A percentile compares a stretch with the other conserved stretches of the same genome.
Evolutionary conservation across 1,140 invertebrate species (phyloP).

Genomic region (Chelonus insularis): DNA sequence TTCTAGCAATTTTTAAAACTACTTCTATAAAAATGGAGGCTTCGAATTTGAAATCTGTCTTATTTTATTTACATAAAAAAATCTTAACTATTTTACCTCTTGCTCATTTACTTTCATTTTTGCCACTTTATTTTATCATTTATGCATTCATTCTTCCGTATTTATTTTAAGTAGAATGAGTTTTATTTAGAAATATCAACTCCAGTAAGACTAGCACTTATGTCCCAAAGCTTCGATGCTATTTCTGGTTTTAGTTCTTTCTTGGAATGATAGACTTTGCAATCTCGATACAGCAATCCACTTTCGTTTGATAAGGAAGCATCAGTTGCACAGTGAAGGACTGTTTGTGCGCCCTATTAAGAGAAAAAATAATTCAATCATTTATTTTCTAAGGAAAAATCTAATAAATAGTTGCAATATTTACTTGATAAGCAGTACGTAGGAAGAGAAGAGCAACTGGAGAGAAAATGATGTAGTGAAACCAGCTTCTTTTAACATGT

Average conservation of each 20-base stretch:
- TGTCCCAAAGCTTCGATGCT: conserved; percentile 71
- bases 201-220: conserved; percentile 64
- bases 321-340: conserved; percentile 75
- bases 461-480: conserved; percentile 70
- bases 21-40: too few species aligned
- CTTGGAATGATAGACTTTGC: conserved; percentile 67
- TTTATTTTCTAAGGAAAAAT: too few species aligned
- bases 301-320: conserved; percentile 65
- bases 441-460: conserved; percentile 73
- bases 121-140: too few species aligned
- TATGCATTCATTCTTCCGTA: too few species aligned
- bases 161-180: too few species aligned
- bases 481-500: conserved; percentile 69
- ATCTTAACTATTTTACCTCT: too few species aligned
- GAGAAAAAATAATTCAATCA: conserved; percentile 28
- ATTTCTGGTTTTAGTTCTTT: conserved; percentile 65
- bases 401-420: too few species aligned
- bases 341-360: conserved; percentile 73
- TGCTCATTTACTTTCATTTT: too few species aligned
- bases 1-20: too few species aligned
- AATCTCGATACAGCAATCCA: conserved; percentile 75
- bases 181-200: conserved; percentile 16
- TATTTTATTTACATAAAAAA: too few species aligned
- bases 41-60: too few species aligned
- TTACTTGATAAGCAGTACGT: conserved; percentile 73